Base-by-base conservation (phyloP, 1,140 invertebrate species). In the Penaeus vannamei region DNA sequence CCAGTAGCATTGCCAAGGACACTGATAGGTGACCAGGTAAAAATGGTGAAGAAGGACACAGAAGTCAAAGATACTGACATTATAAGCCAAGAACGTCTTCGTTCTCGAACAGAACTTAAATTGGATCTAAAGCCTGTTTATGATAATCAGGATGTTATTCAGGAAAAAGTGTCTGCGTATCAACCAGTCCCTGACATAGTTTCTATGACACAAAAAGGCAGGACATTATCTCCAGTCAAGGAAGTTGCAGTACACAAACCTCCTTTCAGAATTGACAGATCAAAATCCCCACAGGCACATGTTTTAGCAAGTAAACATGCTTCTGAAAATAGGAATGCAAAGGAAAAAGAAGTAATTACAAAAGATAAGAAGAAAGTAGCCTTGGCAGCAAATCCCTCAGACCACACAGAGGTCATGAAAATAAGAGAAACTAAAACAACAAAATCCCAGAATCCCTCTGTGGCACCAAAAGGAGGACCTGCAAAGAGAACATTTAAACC, bases 121-220 rank as follows among this genome's bases (percentile, higher is more conserved):
- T 53, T 85, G 42, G 64, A 85, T 85, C 29, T 69, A 61, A 69
- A 69, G 19, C 64, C 83, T 72, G 36, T 66, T 17, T 64, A 42
- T 72, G n/a, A 59, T 53, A 62, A 4, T 32, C 36, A 85, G 42
- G 66, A 36, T 26, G 14, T 66, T 72, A 10, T 61, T 29, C 12
- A 61, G 59, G 59, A 29, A 23, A n/a, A 23, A 22, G 72, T 36
- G 12, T 42, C 46, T 22, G 62, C 46, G 32, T 85, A 86, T 83
- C 88, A 90, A n/a, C 62, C 77, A 3, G 46, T 82, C 26, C 88
- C 88, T 53, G 84, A 90, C 20, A 26, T 89, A n/a, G 84, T 90
- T 32, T 66, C 88, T 46, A 90, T 86, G 84, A 90, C 84, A 23
- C 88, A 82, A 23, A 76, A 85, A 61, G 86, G 80, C 22, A 64